phyloP scores from a whole-genome alignment of 30 jellyfish, hydroid and myxozoan genomes.

The Aurelia sp. region DNA sequence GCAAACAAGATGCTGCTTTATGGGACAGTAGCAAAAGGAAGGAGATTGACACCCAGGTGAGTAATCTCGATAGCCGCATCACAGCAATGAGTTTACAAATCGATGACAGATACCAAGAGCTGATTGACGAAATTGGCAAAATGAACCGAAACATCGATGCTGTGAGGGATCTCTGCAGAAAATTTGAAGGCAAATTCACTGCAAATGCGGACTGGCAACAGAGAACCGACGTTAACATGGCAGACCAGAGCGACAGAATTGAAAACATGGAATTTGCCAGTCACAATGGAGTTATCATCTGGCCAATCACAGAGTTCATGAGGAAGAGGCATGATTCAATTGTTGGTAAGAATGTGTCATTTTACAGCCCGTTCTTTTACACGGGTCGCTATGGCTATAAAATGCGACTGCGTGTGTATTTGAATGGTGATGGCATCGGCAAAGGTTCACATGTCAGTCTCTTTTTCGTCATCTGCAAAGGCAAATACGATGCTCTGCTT shows the following conservation, averaged over 20 bases:
- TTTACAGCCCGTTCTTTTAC: conserved; percentile 89
- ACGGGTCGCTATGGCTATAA: conserved; percentile 85
- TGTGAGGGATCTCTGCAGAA: conserved; percentile 25
- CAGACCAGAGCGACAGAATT: conserved; percentile 47
- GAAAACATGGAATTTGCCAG: conserved; percentile 66
- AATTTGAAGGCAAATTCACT: conserved; percentile 16
- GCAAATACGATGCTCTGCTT: conserved; percentile 80
- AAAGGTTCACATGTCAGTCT: conserved; percentile 86
- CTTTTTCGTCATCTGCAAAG: conserved; percentile 88
- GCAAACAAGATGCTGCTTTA: too few species aligned
- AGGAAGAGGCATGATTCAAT: conserved; percentile 74
- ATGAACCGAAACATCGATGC: conserved; percentile 53
- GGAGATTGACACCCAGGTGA: not conserved
- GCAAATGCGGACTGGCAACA: conserved; percentile 18
- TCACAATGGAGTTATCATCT: conserved; percentile 68
- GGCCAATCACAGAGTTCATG: conserved; percentile 69
- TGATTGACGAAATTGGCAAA: conserved; percentile 12
- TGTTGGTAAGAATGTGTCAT: conserved; percentile 75
- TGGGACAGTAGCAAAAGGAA: not conserved
- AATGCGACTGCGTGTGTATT: conserved; percentile 89
- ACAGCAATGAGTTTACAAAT: conserved; percentile 31
- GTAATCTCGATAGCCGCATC: conserved; percentile 8
- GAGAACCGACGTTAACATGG: conserved; percentile 30
- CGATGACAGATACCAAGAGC: conserved; percentile 10
- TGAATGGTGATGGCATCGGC: conserved; percentile 97